Conservation (phyloP, 2,113 vertebrate species). For the Poeciliopsis turrubarensis region DNA sequence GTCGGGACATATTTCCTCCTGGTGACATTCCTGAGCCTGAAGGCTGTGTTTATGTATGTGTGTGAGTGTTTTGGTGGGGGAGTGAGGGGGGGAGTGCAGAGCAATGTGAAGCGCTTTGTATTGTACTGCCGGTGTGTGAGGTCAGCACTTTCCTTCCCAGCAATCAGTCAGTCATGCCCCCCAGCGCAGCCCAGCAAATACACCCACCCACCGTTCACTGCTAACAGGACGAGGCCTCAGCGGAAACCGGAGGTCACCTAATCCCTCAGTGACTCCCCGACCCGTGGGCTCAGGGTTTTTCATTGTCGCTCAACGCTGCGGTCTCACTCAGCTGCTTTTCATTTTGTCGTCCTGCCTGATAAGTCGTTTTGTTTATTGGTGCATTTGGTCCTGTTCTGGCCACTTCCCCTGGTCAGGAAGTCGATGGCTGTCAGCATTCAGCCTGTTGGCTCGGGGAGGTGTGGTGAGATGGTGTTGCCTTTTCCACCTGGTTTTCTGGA, state of each 20-base stretch:
- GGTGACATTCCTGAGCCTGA: constrained; percentile 71
- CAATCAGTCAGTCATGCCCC: constrained; percentile 54
- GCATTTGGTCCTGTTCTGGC: constrained; percentile 57
- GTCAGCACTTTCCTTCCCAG: constrained; percentile 79
- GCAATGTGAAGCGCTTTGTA: constrained; percentile 73
- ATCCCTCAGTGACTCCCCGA: constrained; percentile 77
- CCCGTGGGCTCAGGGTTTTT: constrained; percentile 79
- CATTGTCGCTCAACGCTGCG: constrained; percentile 67
- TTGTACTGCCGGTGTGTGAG: constrained; percentile 77
- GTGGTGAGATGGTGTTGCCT: constrained; percentile 47
- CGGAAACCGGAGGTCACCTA: constrained; percentile 83
- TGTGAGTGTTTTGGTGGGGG: constrained; percentile 24
- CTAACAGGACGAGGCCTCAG: constrained; percentile 73
- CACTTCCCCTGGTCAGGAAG: constrained; percentile 57
- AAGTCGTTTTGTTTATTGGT: constrained; percentile 62
- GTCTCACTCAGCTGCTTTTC: constrained; percentile 66
- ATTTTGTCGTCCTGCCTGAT: constrained; percentile 64
- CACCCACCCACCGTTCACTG: constrained; percentile 48
- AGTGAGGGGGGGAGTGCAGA: constrained; percentile 21
- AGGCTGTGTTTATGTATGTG: constrained; percentile 36
- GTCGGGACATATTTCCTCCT: constrained; percentile 65
- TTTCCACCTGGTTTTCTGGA: constrained; percentile 61
- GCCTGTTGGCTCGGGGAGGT: constrained; percentile 35
- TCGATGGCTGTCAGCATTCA: constrained; percentile 36
- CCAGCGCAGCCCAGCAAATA: constrained; percentile 21